Conservation (phyloP, 2,113 vertebrate species). For the Scopus umbretta region DNA sequence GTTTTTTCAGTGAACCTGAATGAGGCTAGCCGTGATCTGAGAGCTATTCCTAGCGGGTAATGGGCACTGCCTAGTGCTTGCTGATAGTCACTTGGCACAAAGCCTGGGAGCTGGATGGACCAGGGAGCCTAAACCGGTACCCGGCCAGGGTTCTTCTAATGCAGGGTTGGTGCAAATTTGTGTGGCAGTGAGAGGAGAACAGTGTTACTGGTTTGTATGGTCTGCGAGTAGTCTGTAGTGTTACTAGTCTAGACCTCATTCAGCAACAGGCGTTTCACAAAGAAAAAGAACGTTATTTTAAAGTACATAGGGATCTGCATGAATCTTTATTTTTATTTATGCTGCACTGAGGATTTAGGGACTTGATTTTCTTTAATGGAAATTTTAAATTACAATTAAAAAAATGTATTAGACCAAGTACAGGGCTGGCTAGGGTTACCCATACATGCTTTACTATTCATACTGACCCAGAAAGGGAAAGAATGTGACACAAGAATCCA, state of each 20-base stretch:
- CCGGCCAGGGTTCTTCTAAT: not conserved
- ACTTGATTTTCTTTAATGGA: conserved; percentile 59
- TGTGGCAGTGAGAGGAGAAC: not conserved
- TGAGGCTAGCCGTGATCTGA: not conserved
- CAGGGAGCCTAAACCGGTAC: not conserved
- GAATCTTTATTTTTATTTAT: conserved; percentile 57
- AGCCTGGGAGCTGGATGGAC: not conserved
- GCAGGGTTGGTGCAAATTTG: not conserved
- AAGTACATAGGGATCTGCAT: not conserved
- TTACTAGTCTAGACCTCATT: not conserved
- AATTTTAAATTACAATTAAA: conserved; percentile 18
- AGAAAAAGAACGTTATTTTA: not conserved
- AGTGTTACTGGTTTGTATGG: not conserved
- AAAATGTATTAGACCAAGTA: conserved; percentile 37
- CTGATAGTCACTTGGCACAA: not conserved
- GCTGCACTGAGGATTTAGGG: conserved; percentile 45
- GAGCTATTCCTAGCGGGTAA: not conserved
- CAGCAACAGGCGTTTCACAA: not conserved
- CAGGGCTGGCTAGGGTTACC: conserved; percentile 50
- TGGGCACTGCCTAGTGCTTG: not conserved
- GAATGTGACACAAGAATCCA: conserved; percentile 53
- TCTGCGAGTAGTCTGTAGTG: not conserved
- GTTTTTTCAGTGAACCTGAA: not conserved
- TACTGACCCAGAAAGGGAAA: conserved; percentile 67
- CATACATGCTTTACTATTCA: conserved; percentile 54